Base-by-base conservation (phyloP, 2,888 invertebrate genomes). In the Mesorhabditis belari region DNA sequence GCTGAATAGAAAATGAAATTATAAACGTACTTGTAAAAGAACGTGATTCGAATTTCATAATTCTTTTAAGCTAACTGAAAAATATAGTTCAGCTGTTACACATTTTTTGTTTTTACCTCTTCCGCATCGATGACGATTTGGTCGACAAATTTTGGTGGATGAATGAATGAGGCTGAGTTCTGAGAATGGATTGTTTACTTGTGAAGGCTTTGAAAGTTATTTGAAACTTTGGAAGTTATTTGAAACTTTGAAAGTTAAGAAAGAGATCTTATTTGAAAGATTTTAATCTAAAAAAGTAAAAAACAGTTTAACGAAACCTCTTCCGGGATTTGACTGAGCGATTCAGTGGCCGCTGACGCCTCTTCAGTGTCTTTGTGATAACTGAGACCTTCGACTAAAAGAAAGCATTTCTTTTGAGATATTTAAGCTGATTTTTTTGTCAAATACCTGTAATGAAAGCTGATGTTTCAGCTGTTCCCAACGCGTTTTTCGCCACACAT, bases 401-500 rank as follows among this genome's bases (percentile, higher is more conserved):
- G 17, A 35, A 35, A 35, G 6, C 6, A n/a, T n/a, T n/a, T n/a
- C 29, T 55, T 28, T 55, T 35, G 4, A 28, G 5, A 28, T 26
- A 55, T 12, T 54, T 54, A n/a, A 44, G n/a, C n/a, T n/a, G n/a
- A n/a, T n/a, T n/a, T n/a, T n/a, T n/a, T n/a, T n/a, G n/a, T n/a
- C n/a, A n/a, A n/a, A n/a, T 35, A 4, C 35, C 35, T 35, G 65
- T 67, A 58, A 74, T 69, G 54, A 60, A 74, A 9, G 73, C 73
- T 0, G 70, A 66, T 0, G 73, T 74, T 58, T 74, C 71, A 2
- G 73, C 73, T 9, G 70, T 70, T 54, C 73, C 73, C 29, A 69
- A 69, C 12, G 70, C 67, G 49, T 74, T 74, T 6, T 64, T 68
- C 2, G 74, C 74, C 2, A 65, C 63, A 28, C 74, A 74, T 49